phyloP scores from a whole-genome alignment of 2,113 vertebrate species.

The Xenus cinereus region DNA sequence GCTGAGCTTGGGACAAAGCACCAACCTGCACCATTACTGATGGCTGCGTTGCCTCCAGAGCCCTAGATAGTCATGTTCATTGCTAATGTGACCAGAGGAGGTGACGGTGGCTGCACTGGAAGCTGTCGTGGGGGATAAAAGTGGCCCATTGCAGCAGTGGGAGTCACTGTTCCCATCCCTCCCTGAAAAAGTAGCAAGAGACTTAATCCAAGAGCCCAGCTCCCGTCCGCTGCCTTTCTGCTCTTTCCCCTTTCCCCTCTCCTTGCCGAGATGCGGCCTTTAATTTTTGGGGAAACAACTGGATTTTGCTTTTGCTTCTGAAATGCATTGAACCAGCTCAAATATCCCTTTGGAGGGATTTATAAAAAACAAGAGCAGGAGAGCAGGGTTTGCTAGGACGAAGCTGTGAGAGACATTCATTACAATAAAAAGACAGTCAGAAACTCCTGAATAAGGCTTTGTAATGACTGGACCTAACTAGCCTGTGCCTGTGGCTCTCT shows the following conservation, averaged over 20 bases:
- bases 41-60: not conserved
- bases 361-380: not conserved
- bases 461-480: slow-evolving; percentile 1
- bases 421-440: not conserved
- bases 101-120: not conserved
- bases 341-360: not conserved
- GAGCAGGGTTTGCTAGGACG: not conserved
- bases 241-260: not conserved
- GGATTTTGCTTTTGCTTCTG: not conserved
- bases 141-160: not conserved
- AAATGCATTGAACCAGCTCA: not conserved
- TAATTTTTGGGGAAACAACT: not conserved
- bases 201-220: not conserved
- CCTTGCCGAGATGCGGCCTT: fast-evolving
- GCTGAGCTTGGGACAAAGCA: not conserved
- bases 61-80: not conserved
- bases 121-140: fast-evolving
- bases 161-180: not conserved
- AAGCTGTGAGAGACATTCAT: not conserved
- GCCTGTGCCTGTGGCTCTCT: slow-evolving; percentile 5
- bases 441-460: not conserved
- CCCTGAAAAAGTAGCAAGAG: not conserved
- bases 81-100: not conserved
- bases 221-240: not conserved
- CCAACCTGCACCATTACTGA: too few relatives aligned